Evolutionary conservation across 30 jellyfish, hydroid and myxozoan genomes (phyloP).

Genomic region (Catostylus mosaicus): DNA sequence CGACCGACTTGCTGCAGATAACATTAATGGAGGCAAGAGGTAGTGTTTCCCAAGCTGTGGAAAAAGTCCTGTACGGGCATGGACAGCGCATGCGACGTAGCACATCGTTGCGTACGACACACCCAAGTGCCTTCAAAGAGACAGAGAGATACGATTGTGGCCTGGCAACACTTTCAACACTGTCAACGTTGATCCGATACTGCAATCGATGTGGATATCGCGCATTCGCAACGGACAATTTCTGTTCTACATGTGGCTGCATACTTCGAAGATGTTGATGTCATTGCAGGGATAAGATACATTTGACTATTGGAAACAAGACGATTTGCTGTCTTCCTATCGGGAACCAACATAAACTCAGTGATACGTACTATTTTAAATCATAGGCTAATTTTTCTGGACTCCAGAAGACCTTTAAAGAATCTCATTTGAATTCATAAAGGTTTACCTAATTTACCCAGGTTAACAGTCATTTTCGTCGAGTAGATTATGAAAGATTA

Average conservation of each 20-base stretch:
- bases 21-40: slow-evolving; percentile 71
- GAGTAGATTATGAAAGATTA: no score
- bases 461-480: no score
- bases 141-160: slow-evolving; percentile 59
- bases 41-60: slow-evolving; percentile 69
- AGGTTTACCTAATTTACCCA: no score
- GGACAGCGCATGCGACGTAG: slow-evolving; percentile 15
- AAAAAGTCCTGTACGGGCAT: slow-evolving; percentile 49
- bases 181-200: slow-evolving; percentile 61
- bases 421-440: no score
- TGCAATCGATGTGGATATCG: slow-evolving; percentile 77
- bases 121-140: slow-evolving; percentile 63
- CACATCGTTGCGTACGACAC: slow-evolving; percentile 25
- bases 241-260: slow-evolving; percentile 79
- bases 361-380: no score
- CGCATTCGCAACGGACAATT: slow-evolving; percentile 77
- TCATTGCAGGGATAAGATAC: no score
- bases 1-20: slow-evolving; percentile 65
- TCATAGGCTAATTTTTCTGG: no score
- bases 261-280: slow-evolving; percentile 49
- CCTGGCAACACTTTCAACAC: slow-evolving; percentile 48
- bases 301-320: no score
- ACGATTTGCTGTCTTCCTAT: no score
- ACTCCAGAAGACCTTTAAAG: no score
- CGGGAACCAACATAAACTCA: no score